phyloP scores from a whole-genome alignment of 2,113 vertebrate genomes.

The Emydocephalus ijimae region DNA sequence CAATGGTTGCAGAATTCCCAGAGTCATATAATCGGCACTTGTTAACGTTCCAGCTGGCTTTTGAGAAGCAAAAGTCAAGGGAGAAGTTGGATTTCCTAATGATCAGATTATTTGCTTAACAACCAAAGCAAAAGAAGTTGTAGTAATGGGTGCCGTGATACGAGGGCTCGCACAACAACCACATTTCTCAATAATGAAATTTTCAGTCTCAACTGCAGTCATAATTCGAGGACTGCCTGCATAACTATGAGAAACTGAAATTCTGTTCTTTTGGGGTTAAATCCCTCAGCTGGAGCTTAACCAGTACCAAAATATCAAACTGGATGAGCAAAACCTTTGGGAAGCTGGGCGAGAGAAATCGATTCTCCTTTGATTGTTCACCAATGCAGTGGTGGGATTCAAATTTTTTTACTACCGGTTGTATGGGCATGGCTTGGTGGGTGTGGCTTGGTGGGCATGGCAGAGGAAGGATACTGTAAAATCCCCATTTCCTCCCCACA shows the following conservation, averaged over 20 bases:
- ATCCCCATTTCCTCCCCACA: too few species aligned
- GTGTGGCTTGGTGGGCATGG: too few species aligned
- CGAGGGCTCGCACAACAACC: not conserved
- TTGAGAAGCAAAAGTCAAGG: not conserved
- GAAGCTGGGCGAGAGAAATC: not conserved
- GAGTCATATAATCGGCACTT: not conserved
- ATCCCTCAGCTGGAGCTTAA: not conserved
- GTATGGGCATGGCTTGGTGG: too few species aligned
- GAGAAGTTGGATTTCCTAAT: not conserved
- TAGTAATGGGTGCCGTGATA: not conserved
- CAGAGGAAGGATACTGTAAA: too few species aligned
- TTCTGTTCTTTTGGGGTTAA: not conserved
- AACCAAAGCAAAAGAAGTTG: not conserved
- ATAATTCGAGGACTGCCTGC: not conserved
- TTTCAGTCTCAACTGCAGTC: not conserved
- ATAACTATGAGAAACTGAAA: not conserved
- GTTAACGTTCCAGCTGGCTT: not conserved
- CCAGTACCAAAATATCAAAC: not conserved
- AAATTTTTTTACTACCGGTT: too few species aligned
- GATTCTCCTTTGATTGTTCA: not conserved
- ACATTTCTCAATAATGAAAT: not conserved
- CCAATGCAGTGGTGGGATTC: not conserved
- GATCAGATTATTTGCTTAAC: not conserved
- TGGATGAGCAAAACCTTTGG: not conserved
- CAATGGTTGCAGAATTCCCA: not conserved